Evolutionary conservation across 2,113 vertebrate genomes (phyloP).

Genomic region (Mormoops blainvillei): DNA sequence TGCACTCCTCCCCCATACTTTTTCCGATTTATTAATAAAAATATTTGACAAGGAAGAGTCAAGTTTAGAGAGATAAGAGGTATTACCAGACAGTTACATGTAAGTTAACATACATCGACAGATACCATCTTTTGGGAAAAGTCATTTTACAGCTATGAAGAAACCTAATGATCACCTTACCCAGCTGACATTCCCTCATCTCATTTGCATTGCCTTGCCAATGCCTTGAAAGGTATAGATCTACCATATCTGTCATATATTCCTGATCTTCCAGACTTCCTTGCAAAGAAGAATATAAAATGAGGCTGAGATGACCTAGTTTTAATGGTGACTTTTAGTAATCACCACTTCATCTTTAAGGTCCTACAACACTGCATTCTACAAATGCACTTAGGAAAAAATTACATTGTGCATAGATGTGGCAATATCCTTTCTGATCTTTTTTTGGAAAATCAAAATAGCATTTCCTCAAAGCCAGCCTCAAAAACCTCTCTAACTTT

Average conservation of each 20-base stretch:
- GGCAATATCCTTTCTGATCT: background rate
- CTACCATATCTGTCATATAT: background rate
- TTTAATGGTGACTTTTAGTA: background rate
- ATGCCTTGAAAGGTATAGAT: background rate
- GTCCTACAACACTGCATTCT: background rate
- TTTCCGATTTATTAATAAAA: background rate
- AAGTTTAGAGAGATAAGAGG: background rate
- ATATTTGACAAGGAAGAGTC: background rate
- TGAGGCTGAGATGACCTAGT: background rate
- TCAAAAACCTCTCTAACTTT: background rate
- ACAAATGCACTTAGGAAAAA: background rate
- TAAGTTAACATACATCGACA: background rate
- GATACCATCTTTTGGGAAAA: background rate
- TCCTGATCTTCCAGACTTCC: background rate
- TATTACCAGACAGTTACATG: background rate
- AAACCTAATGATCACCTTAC: background rate
- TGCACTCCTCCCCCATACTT: too few species aligned
- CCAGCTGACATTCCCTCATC: background rate
- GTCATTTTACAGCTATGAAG: background rate
- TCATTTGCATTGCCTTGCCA: background rate
- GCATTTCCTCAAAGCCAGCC: background rate
- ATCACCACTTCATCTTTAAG: background rate
- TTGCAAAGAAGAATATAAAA: background rate
- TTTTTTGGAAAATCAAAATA: background rate
- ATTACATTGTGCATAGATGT: background rate